Evolutionary conservation across 1,140 invertebrate species (phyloP).

Genomic region (Hyles euphorbiae): DNA sequence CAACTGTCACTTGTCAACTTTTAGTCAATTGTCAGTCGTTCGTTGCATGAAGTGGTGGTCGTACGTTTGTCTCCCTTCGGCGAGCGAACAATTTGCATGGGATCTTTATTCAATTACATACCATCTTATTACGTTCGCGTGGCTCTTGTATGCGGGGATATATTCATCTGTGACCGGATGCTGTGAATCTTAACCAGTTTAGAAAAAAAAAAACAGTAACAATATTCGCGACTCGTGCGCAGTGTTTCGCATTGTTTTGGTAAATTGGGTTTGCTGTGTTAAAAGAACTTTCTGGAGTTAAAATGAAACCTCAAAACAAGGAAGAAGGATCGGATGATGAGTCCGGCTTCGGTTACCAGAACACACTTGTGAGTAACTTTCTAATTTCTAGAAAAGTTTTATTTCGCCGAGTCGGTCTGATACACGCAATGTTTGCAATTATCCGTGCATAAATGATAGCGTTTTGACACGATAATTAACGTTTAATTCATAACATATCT

Average conservation of each 20-base stretch:
- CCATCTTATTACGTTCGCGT: conserved; percentile 44
- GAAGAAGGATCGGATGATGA: conserved; percentile 76
- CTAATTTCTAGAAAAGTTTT: conserved; percentile 50
- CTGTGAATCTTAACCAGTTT: conserved; percentile 31
- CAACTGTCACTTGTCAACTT: conserved; percentile 36
- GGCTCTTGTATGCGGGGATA: conserved; percentile 30
- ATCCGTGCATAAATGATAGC: too few relatives aligned
- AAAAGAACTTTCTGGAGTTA: conserved; percentile 28
- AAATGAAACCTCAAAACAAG: conserved; percentile 54
- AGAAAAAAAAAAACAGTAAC: conserved; percentile 30
- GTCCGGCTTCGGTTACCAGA: conserved; percentile 84
- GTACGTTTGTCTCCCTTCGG: conserved; percentile 48
- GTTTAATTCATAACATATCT: conserved; percentile 1
- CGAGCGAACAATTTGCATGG: conserved; percentile 55
- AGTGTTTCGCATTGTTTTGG: conserved; percentile 34
- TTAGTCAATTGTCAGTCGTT: conserved; percentile 51
- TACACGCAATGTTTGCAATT: too few relatives aligned
- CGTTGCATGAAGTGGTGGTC: conserved; percentile 49
- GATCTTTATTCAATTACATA: conserved; percentile 70
- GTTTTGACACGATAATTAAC: too few relatives aligned
- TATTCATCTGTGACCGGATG: conserved; percentile 37
- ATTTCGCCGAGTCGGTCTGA: conserved; percentile 2
- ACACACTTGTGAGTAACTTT: conserved; percentile 85
- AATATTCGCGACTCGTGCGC: conserved; percentile 16
- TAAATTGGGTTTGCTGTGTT: conserved; percentile 43